Percentiles rank a stretch among this genome's conserved stretches.
phyloP scores from a whole-genome alignment of 2,797 vertebrate genomes.

The Sarcophilus harrisii region DNA sequence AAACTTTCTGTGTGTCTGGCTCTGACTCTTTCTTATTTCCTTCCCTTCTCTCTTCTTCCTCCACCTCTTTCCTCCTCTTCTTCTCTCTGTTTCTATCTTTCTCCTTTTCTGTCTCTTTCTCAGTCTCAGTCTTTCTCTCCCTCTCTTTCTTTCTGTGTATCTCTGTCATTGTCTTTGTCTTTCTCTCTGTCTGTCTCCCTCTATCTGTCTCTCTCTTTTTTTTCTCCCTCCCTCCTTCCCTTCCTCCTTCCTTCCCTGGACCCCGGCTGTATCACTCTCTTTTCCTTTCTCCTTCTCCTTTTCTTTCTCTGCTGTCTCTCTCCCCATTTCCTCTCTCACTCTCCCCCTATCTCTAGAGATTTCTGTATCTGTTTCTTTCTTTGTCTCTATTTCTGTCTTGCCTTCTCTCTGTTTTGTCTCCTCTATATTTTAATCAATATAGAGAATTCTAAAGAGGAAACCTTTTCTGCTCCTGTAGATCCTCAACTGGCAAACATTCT shows the following conservation, averaged over 20 bases:
- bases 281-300: too few species aligned
- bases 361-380: not conserved
- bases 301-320: too few species aligned
- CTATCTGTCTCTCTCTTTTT: not conserved
- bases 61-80: too few species aligned
- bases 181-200: too few species aligned
- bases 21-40: not conserved
- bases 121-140: not conserved
- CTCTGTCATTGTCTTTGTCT: not conserved
- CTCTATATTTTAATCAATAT: not conserved
- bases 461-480: not conserved
- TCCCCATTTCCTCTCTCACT: not conserved
- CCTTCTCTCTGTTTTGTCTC: not conserved
- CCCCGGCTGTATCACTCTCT: not conserved
- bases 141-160: not conserved
- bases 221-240: too few species aligned
- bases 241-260: not conserved
- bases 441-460: not conserved
- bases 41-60: too few species aligned
- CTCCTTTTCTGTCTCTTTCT: not conserved
- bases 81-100: not conserved
- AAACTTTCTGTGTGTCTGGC: not conserved
- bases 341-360: not conserved
- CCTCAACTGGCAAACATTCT: not conserved
- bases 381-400: not conserved